Evolutionary conservation across 2,888 invertebrate genomes (phyloP), one percentile per base, ranked within the genome.

Genomic region (Automeris io): DNA sequence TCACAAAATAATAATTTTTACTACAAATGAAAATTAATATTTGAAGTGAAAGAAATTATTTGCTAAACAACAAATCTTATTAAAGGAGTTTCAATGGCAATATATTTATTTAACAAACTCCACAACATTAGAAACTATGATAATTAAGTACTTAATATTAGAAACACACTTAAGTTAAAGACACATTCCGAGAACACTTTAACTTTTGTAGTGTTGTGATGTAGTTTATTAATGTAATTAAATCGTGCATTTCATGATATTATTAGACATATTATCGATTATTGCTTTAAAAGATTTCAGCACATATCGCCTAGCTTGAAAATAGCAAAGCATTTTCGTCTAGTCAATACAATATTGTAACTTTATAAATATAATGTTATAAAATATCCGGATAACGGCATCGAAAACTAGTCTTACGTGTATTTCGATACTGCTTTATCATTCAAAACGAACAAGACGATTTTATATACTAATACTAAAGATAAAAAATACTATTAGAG

Each of bases 181-280:
- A 18, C 11, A 32, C 37, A 37, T 37, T 37, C 37, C 37, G 16
- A 31, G 23, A 18, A 18, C 23, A 22, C 18, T 43, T 58, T 57
- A 52, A 53, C 54, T 54, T 61, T 52, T 68, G 66, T 69, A 57
- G 69, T 68, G 74, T 76, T 75, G 74, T 76, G 75, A 76, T 70
- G 65, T 66, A 68, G 58, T 40, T 42, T 57, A 41, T 43, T 53
- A 61, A 45, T 39, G 35, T 47, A 46, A 49, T 40, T 53, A 51
- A 55, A 46, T 37, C 33, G 36, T 48, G 51, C n/a, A n/a, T n/a
- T 51, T 22, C 46, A 43, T 53, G 47, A 43, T 50, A 45, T 3
- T 6, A 40, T 63, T 63, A 58, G 51, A 34, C 50, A 61, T 44
- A 51, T 34, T 57, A 50, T 53, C 55, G 63, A 57, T 64, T 29